A percentile compares a stretch with the other conserved stretches of the same genome.
Evolutionary conservation across 2,888 invertebrate genomes (phyloP).

Genomic region (Plemyria rubiginata): DNA sequence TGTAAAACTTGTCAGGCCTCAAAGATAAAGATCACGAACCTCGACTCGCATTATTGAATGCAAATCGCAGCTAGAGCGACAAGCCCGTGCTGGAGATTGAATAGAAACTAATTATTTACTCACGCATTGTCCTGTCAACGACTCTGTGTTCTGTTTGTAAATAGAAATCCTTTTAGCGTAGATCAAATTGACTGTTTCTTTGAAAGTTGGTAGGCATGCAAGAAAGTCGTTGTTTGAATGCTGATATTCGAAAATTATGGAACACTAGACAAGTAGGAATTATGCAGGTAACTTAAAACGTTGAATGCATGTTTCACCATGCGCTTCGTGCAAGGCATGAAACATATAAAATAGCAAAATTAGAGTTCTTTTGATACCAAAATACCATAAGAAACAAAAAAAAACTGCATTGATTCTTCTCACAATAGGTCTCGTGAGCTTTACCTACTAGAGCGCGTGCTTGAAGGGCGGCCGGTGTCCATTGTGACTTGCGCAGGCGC

Average conservation of each 20-base stretch:
- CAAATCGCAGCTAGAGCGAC: conserved; percentile 66
- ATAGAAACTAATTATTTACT: conserved; percentile 72
- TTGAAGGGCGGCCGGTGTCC: conserved; percentile 59
- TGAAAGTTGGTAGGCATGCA: conserved; percentile 25
- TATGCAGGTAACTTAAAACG: too few species aligned
- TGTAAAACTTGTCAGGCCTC: conserved; percentile 70
- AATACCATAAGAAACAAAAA: neutral
- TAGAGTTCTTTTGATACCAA: neutral
- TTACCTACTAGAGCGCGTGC: conserved; percentile 49
- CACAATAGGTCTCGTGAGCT: conserved; percentile 23
- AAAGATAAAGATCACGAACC: conserved; percentile 71
- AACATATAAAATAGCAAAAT: neutral
- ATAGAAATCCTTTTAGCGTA: conserved; percentile 50
- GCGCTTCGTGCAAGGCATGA: neutral
- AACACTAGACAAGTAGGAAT: too few species aligned
- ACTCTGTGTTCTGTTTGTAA: conserved; percentile 52
- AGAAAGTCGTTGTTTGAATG: conserved; percentile 29
- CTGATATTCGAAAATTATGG: conserved; percentile 5
- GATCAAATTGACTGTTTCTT: conserved; percentile 42
- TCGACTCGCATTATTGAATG: conserved; percentile 70
- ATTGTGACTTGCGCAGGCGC: conserved; percentile 60
- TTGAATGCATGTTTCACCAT: too few species aligned
- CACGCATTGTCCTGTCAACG: conserved; percentile 70
- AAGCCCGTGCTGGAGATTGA: conserved; percentile 57
- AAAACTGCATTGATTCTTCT: conserved; percentile 21